Percentiles rank a stretch among this genome's conserved stretches.
phyloP scores from a whole-genome alignment of 2,797 vertebrate species.

The Manis javanica region DNA sequence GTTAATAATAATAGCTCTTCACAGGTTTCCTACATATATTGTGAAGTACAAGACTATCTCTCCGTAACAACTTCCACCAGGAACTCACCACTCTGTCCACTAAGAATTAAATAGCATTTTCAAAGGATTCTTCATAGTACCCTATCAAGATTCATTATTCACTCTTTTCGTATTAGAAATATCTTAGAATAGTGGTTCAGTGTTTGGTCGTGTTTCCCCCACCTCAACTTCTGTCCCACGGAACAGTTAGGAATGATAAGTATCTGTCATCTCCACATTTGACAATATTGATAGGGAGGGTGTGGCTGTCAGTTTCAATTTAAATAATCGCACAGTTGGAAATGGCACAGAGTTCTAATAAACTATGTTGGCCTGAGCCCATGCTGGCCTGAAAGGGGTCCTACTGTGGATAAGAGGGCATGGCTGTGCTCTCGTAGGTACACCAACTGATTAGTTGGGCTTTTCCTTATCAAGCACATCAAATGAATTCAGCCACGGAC shows the following conservation, averaged over 20 bases:
- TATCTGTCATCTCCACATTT: not conserved
- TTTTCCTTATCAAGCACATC: not conserved
- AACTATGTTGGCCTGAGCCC: not conserved
- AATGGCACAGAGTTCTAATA: not conserved
- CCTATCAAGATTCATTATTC: not conserved
- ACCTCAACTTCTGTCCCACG: not conserved
- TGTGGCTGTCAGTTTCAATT: not conserved
- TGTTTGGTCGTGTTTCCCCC: not conserved
- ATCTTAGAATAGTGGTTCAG: not conserved
- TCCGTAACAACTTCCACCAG: not conserved
- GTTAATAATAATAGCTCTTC: not conserved
- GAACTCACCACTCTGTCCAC: not conserved
- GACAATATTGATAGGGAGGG: not conserved
- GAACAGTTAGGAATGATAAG: not conserved
- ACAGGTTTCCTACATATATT: not conserved
- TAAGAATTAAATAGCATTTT: not conserved
- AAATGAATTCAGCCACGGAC: not conserved
- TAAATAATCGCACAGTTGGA: not conserved
- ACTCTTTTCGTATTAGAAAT: not conserved
- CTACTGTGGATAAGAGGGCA: not conserved
- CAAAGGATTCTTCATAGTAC: not conserved
- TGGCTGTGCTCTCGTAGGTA: accelerated
- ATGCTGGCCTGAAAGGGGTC: not conserved
- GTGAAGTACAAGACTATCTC: not conserved
- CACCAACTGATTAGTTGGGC: not conserved